Evolutionary conservation across 2,113 vertebrate genomes (phyloP), one percentile per base, ranked within the genome.

Genomic region (Ceratotherium simum): DNA sequence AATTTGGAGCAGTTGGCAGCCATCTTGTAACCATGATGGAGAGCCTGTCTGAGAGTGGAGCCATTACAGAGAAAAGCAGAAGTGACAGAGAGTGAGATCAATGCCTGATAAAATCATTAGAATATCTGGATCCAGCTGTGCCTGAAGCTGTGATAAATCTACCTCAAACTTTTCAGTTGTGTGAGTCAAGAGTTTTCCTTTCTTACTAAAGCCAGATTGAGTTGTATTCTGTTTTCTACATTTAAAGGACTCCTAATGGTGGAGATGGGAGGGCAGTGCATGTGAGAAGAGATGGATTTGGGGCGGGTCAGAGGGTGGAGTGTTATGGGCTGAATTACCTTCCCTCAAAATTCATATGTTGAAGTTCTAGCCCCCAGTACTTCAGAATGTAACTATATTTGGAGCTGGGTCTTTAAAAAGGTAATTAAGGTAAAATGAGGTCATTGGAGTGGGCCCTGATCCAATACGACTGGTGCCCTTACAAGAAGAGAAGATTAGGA

Each of bases 261-360:
- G n/a, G 13, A 6, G 6, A 2, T 5, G 2, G 8, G 27, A 70
- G 14, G 36, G 18, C 0, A 31, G 4, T 85, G 14, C 12, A 1
- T 31, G 14, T 33, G 27, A 86, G 4, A 90, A 81, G 5, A 78
- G 13, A n/a, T 17, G 27, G 21, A 82, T 67, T 67, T 27, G 11
- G 21, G 27, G 2, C 0, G 12, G 39, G 16, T 1, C 17, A 69
- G 48, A n/a, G 10, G 4, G 51, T 25, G 0, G 64, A 72, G 12
- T 42, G 12, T 27, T 78, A 91, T 25, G 27, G 8, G 13, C 11
- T 54, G 58, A 84, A 25, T 10, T 64, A 8, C 46, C 2, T 69
- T 78, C 7, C 4, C 23, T 54, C 60, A 14, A 78, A 91, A 79
- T 36, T 72, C 8, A 17, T 39, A 39, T n/a, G 27, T 20, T 27